These are phyloP conservation scores for Stichopus chloronotus DNA, from an alignment of 35 echinoderm and acorn worm genomes.

Conservation along the genomic window DNA sequence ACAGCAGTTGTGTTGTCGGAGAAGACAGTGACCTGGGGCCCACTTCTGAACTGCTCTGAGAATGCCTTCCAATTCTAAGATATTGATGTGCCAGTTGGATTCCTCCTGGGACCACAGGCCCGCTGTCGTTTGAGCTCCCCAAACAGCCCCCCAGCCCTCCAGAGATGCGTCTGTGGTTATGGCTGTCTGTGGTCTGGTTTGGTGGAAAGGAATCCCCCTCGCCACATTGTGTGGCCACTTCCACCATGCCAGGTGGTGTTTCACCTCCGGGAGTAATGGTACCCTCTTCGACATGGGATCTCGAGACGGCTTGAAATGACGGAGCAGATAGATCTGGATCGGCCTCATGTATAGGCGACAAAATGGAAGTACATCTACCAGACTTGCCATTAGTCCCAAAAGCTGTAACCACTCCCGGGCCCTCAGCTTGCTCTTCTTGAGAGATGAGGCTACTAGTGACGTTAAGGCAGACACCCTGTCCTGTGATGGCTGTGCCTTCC, in stretches of 20 bases:
- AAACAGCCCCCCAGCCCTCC: too few species aligned
- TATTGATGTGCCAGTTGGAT: background rate
- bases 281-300: background rate
- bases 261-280: slow-evolving; percentile 17
- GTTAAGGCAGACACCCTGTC: background rate
- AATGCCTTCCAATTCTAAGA: slow-evolving; percentile 9
- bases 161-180: background rate
- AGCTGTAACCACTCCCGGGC: slow-evolving; percentile 24
- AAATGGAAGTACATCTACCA: background rate
- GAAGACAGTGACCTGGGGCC: background rate
- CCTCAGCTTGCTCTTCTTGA: background rate
- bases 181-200: background rate
- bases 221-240: too few species aligned
- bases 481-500: background rate
- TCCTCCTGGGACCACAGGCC: background rate
- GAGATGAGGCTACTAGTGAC: background rate
- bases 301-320: slow-evolving; percentile 2
- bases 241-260: too few species aligned
- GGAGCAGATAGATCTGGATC: slow-evolving; percentile 54
- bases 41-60: background rate
- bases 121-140: too few species aligned
- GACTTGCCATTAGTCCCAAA: slow-evolving; percentile 60
- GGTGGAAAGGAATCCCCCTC: too few species aligned
- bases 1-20: slow-evolving; percentile 17
- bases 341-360: slow-evolving; percentile 60